Base-by-base conservation (phyloP, 2,113 vertebrate species). In the Prochilodus magdalenae region DNA sequence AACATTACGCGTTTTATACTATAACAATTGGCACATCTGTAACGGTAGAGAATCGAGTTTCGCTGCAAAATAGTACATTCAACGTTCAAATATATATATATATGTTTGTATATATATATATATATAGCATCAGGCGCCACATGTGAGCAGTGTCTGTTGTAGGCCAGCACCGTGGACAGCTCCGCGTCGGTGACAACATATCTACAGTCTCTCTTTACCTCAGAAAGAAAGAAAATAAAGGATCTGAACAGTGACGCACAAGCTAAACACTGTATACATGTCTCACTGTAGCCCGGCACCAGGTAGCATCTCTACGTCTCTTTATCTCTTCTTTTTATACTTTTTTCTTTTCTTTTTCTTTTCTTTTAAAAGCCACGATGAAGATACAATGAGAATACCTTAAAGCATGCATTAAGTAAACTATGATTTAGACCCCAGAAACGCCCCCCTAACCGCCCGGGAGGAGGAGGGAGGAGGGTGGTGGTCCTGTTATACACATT, bases 11-110 rank as follows among this genome's bases (percentile, higher is more conserved):
- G 87, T 90, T 89, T 89, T 90, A 89, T 91, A 91, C 88, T 90
- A 89, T 88, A 91, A 91, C 93, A 92, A 90, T 94, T 94, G 94
- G 94, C 94, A 94, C 95, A 90, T 60, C 12, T 93, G 87, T 90
- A 89, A 95, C 90, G 67, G 83, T 85, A 86, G 80, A 86, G 80
- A 85, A 63, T 82, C 49, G 70, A n/a, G n/a, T 83, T 87, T 81
- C 85, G 86, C 85, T 83, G 76, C 79, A 83, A 88, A 88, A 87
- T 81, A 84, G 65, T 90, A 91, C 90, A 91, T 91, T 90, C 90
- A 88, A 80, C 81, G 81, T 85, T 88, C 78, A 87, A 77, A 86
- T 79, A 86, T 84, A 81, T 65, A 81, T n/a, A n/a, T n/a, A n/a
- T n/a, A n/a, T n/a, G n/a, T n/a, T n/a, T n/a, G n/a, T n/a, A n/a